A percentile compares a stretch with the other conserved stretches of the same genome.
phyloP scores from a whole-genome alignment of 2,888 invertebrate genomes.

The Caradrina clavipalpis region DNA sequence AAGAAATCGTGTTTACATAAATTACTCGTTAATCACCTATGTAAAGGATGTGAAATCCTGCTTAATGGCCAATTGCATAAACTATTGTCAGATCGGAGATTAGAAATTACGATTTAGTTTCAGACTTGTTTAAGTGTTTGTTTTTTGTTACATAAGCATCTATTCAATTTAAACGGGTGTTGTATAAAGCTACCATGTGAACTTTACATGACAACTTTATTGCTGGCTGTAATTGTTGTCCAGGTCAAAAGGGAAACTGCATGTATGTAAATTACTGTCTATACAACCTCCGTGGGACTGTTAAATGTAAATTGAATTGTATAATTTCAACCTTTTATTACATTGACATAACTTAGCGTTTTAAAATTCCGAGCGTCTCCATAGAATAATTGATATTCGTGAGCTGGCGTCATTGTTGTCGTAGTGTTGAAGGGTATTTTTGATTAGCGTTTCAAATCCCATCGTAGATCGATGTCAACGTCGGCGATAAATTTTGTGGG shows the following conservation, averaged over 20 bases:
- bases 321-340: constrained; percentile 36
- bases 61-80: constrained; percentile 38
- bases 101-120: constrained; percentile 39
- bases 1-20: constrained; percentile 54
- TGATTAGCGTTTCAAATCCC: constrained; percentile 77
- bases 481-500: constrained; percentile 75
- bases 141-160: constrained; percentile 41
- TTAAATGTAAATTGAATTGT: constrained; percentile 5
- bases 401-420: constrained; percentile 54
- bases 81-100: constrained; percentile 48
- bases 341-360: constrained; percentile 26
- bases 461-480: constrained; percentile 74
- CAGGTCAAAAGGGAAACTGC: constrained; percentile 52
- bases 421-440: constrained; percentile 64
- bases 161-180: constrained; percentile 39
- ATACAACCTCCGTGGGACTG: constrained; percentile 15
- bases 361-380: constrained; percentile 58
- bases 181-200: constrained; percentile 50
- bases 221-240: constrained; percentile 27
- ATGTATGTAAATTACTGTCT: constrained; percentile 28
- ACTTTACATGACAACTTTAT: constrained; percentile 34
- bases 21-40: constrained; percentile 24
- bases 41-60: constrained; percentile 67
- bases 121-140: constrained; percentile 40
- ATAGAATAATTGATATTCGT: constrained; percentile 63